phyloP scores from a whole-genome alignment of 2,888 invertebrate genomes.

The Drymonia ruficornis region DNA sequence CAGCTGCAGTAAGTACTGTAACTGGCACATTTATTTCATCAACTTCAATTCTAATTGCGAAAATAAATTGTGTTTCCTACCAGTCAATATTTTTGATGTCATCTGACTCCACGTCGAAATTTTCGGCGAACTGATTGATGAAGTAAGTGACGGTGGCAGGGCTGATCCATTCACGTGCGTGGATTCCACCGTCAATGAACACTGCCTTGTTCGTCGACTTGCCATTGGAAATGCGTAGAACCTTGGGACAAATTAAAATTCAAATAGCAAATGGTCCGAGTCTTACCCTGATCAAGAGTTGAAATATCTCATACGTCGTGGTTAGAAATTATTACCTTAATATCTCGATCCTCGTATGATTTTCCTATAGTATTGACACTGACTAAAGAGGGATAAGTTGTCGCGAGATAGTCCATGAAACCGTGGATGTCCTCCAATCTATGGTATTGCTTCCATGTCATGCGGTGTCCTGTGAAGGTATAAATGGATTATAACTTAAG shows the following conservation, averaged over 20 bases:
- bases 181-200: slow-evolving; percentile 93
- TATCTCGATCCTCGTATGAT: slow-evolving; percentile 89
- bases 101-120: slow-evolving; percentile 88
- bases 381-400: slow-evolving; percentile 90
- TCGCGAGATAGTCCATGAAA: slow-evolving; percentile 90
- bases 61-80: slow-evolving; percentile 42
- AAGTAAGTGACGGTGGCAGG: slow-evolving; percentile 92
- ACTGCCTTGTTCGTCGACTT: slow-evolving; percentile 87
- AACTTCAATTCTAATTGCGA: neutral
- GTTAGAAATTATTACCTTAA: slow-evolving; percentile 82
- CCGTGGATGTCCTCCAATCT: slow-evolving; percentile 89
- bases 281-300: neutral
- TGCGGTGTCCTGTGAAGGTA: slow-evolving; percentile 67
- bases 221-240: slow-evolving; percentile 88
- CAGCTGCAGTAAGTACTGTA: neutral
- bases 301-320: neutral
- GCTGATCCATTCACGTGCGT: slow-evolving; percentile 96
- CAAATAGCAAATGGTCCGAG: neutral
- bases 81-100: slow-evolving; percentile 77
- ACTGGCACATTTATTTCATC: neutral
- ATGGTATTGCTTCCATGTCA: slow-evolving; percentile 94
- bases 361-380: slow-evolving; percentile 90
- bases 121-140: slow-evolving; percentile 90
- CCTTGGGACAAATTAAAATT: slow-evolving; percentile 41
- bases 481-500: neutral